phyloP scores from a whole-genome alignment of 1,140 invertebrate genomes.

The Cotesia vestalis region DNA sequence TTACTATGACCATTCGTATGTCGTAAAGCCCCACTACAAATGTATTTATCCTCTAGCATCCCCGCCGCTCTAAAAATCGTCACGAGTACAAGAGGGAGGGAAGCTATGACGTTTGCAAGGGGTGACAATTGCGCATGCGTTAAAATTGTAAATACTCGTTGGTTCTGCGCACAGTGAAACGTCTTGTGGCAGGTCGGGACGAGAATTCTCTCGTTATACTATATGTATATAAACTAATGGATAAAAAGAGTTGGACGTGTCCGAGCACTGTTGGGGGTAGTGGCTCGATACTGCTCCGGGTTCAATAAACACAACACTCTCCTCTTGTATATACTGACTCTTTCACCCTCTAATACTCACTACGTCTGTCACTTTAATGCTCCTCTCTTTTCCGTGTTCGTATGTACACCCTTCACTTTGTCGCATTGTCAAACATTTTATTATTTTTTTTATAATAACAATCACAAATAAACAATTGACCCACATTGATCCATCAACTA shows the following conservation, averaged over 20 bases:
- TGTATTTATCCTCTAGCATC: constrained; percentile 26
- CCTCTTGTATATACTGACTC: constrained; percentile 29
- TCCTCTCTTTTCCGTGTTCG: not conserved
- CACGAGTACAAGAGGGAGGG: constrained; percentile 35
- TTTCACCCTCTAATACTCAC: constrained; percentile 19
- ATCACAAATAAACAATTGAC: not conserved
- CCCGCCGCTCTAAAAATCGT: constrained; percentile 35
- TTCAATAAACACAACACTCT: constrained; percentile 57
- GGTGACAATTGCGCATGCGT: constrained; percentile 55
- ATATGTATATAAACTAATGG: constrained; percentile 22
- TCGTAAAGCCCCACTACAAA: constrained; percentile 17
- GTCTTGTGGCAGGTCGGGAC: constrained; percentile 62
- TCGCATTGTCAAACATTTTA: constrained; percentile 3
- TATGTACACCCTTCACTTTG: not conserved
- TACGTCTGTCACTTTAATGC: constrained; percentile 6
- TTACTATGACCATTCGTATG: constrained; percentile 13
- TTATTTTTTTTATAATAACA: not conserved
- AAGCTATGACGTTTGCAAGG: constrained; percentile 27
- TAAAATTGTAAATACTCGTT: constrained; percentile 61
- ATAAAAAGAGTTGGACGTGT: constrained; percentile 19
- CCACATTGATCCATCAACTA: not conserved
- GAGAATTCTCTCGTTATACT: constrained; percentile 9
- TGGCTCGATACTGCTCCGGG: constrained; percentile 60
- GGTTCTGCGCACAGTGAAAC: constrained; percentile 57
- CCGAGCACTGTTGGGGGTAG: constrained; percentile 43